Conservation (phyloP, 2,113 vertebrate species). For the Sterna hirundo region DNA sequence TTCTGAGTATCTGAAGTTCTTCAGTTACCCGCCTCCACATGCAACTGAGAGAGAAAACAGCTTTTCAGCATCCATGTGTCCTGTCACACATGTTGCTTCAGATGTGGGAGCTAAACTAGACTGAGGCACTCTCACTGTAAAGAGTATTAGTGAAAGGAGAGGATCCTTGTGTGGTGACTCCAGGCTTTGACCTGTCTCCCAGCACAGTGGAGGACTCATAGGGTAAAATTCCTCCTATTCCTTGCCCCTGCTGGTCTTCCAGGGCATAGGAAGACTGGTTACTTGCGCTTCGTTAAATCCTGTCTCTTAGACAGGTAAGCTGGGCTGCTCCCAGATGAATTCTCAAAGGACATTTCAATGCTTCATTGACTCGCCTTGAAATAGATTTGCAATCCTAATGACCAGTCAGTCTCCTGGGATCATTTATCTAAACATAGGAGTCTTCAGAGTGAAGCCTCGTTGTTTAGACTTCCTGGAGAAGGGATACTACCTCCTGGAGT, state of each 20-base stretch:
- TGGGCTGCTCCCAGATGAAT: neutral
- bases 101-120: neutral
- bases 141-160: neutral
- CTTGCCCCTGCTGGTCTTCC: neutral
- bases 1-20: neutral
- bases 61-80: neutral
- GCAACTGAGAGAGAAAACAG: neutral
- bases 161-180: neutral
- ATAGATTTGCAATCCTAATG: neutral
- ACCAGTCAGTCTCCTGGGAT: neutral
- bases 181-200: neutral
- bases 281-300: neutral
- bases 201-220: neutral
- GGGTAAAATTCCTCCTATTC: neutral
- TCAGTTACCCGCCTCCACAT: neutral
- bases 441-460: neutral
- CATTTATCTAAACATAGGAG: neutral
- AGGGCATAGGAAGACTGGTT: neutral
- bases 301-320: neutral
- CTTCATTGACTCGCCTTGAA: neutral
- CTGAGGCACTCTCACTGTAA: neutral
- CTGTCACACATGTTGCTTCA: neutral
- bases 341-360: neutral
- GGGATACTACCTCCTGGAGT: neutral
- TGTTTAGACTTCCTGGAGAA: neutral